phyloP scores from a whole-genome alignment of 2,113 vertebrate genomes.

The Callospermophilus lateralis region DNA sequence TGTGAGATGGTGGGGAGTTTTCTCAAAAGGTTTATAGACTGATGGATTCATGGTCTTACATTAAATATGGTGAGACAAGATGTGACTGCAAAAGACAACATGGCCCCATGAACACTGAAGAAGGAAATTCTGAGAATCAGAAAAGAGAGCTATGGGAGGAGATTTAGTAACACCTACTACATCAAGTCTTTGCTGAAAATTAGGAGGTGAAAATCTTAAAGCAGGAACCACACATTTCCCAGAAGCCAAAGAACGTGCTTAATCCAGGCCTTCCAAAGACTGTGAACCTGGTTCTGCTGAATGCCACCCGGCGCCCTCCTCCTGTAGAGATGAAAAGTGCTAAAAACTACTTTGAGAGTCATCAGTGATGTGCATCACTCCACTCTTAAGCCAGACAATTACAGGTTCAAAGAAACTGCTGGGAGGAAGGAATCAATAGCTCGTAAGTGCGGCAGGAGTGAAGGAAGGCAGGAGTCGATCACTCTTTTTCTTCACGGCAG shows the following conservation, averaged over 20 bases:
- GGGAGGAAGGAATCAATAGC: neutral
- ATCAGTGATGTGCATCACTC: rapidly evolving
- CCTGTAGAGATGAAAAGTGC: neutral
- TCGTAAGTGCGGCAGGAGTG: too few relatives aligned
- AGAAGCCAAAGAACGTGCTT: neutral
- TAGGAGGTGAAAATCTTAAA: neutral
- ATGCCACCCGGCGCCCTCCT: neutral
- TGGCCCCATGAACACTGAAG: neutral
- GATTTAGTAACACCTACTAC: neutral
- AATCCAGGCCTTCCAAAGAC: too few relatives aligned
- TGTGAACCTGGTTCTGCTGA: neutral
- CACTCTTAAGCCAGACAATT: neutral
- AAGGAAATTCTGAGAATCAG: neutral
- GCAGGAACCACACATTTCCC: neutral
- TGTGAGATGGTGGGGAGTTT: neutral
- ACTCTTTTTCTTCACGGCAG: neutral
- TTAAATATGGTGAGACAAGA: neutral
- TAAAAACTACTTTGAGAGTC: too few relatives aligned
- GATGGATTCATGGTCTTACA: neutral
- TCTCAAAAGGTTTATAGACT: neutral
- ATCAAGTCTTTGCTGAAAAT: neutral
- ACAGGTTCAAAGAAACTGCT: neutral
- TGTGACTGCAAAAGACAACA: neutral
- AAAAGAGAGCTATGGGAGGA: neutral
- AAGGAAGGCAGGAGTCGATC: neutral